These are phyloP conservation scores for Conus betulinus DNA, from an alignment of 1,140 invertebrate species.

Conservation along the genomic window DNA sequence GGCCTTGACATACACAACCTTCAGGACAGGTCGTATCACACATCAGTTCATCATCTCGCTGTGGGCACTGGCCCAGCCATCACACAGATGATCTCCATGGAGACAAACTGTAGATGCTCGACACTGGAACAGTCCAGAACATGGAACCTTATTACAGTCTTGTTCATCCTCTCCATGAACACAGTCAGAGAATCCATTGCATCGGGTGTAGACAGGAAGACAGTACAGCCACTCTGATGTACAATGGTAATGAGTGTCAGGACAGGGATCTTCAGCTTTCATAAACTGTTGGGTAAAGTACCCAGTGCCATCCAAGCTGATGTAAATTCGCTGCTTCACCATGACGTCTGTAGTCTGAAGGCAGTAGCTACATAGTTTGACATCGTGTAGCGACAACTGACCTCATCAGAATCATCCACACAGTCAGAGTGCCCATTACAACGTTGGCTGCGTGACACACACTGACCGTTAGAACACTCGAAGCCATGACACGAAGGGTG, in stretches of 20 bases:
- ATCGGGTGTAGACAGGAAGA: not conserved
- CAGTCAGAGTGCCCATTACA: too few relatives aligned
- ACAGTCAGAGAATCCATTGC: constrained; percentile 21
- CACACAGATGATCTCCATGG: constrained; percentile 15
- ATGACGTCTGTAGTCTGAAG: too few relatives aligned
- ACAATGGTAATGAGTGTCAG: not conserved
- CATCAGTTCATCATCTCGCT: constrained; percentile 37
- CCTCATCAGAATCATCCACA: too few relatives aligned
- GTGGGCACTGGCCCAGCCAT: constrained; percentile 34
- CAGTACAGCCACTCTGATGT: not conserved
- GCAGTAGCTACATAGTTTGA: too few relatives aligned
- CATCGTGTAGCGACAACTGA: too few relatives aligned
- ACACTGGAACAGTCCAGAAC: constrained; percentile 36
- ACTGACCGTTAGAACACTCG: too few relatives aligned
- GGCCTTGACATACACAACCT: constrained; percentile 39
- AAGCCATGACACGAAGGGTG: too few relatives aligned
- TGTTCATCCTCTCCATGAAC: not conserved
- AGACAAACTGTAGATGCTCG: constrained; percentile 30
- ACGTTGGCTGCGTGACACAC: too few relatives aligned
- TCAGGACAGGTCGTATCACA: constrained; percentile 46
- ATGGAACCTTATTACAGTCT: constrained; percentile 16
- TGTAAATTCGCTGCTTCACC: too few relatives aligned
- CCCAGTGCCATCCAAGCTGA: too few relatives aligned
- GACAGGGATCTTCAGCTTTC: too few relatives aligned
- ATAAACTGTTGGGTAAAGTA: too few relatives aligned